These are phyloP conservation scores for Liposcelis brunnea DNA, from an alignment of 2,888 invertebrate species.

Conservation along the genomic window DNA sequence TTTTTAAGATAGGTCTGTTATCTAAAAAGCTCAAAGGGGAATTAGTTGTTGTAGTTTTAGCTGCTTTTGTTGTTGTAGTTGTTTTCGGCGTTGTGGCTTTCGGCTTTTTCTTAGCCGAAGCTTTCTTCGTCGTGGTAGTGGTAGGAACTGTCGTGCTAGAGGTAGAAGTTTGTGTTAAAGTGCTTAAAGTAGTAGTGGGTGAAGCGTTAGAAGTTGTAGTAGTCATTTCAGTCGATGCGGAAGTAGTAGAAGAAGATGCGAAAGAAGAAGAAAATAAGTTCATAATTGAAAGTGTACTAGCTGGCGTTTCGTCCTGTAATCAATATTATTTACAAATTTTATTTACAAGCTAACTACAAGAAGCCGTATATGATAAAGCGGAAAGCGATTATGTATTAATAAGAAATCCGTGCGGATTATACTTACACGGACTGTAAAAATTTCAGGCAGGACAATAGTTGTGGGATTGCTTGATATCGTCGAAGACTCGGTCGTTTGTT, in stretches of 20 bases:
- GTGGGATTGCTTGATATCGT: too few relatives aligned
- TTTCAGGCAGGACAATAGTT: too few relatives aligned
- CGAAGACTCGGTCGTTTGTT: too few relatives aligned
- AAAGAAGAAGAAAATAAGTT: constrained; percentile 4
- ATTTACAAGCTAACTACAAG: too few relatives aligned
- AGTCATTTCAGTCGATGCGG: neutral
- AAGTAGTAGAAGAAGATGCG: constrained; percentile 1
- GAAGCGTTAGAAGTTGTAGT: neutral
- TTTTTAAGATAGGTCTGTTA: constrained; percentile 2
- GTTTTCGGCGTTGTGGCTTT: constrained; percentile 16
- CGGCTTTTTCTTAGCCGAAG: constrained; percentile 10
- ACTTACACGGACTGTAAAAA: too few relatives aligned
- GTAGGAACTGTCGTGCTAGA: constrained; percentile 19
- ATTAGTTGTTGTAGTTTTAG: neutral
- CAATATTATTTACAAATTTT: constrained; percentile 7
- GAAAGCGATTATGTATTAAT: too few relatives aligned
- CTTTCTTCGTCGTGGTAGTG: constrained; percentile 15
- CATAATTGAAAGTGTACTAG: constrained; percentile 5
- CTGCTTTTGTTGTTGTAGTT: constrained; percentile 4
- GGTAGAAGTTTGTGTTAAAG: constrained; percentile 13
- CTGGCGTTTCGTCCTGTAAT: constrained; percentile 5
- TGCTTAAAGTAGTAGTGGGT: neutral
- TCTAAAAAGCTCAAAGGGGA: neutral
- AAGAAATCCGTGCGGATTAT: too few relatives aligned
- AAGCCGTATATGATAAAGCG: too few relatives aligned